These are phyloP conservation scores for Caenorhabditis virilis DNA, from an alignment of 2,888 invertebrate genomes.

Conservation along the genomic window DNA sequence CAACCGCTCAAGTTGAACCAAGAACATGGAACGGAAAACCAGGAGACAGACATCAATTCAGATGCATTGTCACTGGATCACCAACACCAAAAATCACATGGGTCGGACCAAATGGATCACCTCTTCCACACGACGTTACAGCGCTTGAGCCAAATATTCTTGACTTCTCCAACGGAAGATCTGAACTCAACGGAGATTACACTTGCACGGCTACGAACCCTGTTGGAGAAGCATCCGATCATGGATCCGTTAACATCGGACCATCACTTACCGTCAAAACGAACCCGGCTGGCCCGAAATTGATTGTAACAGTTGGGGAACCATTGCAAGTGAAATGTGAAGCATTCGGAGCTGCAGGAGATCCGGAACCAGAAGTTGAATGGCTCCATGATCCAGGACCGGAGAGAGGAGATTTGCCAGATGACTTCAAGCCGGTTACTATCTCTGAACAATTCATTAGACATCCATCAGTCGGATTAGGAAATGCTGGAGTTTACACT, in stretches of 20 bases:
- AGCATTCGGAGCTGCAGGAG: conserved; percentile 60
- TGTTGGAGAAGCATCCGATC: conserved; percentile 61
- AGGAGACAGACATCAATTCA: conserved; percentile 65
- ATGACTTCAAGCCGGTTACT: conserved; percentile 67
- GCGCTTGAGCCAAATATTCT: conserved; percentile 63
- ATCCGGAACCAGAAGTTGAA: conserved; percentile 67
- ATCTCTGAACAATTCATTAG: conserved; percentile 67
- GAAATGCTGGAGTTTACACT: conserved; percentile 69
- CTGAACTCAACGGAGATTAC: conserved; percentile 59
- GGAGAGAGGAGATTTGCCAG: conserved; percentile 67
- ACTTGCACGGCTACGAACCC: conserved; percentile 63
- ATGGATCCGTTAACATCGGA: conserved; percentile 62
- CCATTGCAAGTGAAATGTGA: conserved; percentile 64
- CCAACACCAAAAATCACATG: conserved; percentile 64
- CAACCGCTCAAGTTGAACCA: conserved; percentile 66
- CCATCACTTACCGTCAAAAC: conserved; percentile 57
- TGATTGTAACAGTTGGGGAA: conserved; percentile 65
- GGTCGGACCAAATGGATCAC: conserved; percentile 63
- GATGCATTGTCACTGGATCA: conserved; percentile 62
- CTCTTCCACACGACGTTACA: conserved; percentile 65
- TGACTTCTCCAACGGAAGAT: conserved; percentile 55
- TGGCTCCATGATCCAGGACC: conserved; percentile 66
- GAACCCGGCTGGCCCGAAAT: conserved; percentile 58
- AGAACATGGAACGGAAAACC: conserved; percentile 67
- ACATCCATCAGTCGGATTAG: conserved; percentile 64